A percentile compares a stretch with the other conserved stretches of the same genome.
phyloP scores from a whole-genome alignment of 2,888 invertebrate genomes.

The Taphrorychus bicolor region DNA sequence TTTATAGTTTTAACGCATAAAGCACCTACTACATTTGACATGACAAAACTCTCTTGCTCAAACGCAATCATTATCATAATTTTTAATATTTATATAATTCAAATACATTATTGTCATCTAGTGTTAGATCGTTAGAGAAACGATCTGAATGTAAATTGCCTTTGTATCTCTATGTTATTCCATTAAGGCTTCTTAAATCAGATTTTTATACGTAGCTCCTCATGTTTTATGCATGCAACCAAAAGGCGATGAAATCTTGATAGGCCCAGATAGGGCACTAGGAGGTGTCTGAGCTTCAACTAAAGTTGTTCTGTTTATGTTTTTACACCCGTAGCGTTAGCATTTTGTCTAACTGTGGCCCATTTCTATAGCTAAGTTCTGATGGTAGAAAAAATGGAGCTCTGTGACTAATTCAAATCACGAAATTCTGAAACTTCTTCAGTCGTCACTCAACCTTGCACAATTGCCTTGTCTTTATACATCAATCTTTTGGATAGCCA shows the following conservation, averaged over 20 bases:
- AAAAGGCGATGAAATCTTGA: slow-evolving; percentile 8
- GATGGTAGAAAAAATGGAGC: too few relatives aligned
- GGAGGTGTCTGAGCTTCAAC: neutral
- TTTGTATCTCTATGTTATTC: slow-evolving; percentile 26
- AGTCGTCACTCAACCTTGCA: neutral
- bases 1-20: too few relatives aligned
- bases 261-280: neutral
- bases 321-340: too few relatives aligned
- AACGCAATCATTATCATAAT: slow-evolving; percentile 20
- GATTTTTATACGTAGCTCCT: slow-evolving; percentile 16
- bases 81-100: slow-evolving; percentile 50
- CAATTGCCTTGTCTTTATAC: neutral
- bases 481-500: slow-evolving; percentile 10
- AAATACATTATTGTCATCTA: slow-evolving; percentile 50
- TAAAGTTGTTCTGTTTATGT: too few relatives aligned
- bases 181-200: slow-evolving; percentile 28
- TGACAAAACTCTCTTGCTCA: slow-evolving; percentile 9
- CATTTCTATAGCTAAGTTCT: neutral
- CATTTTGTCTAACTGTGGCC: neutral
- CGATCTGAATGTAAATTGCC: slow-evolving; percentile 32
- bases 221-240: slow-evolving; percentile 28
- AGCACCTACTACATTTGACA: neutral
- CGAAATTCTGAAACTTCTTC: neutral
- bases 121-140: slow-evolving; percentile 30
- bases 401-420: neutral